A percentile compares a stretch with the other conserved stretches of the same genome.
These are phyloP conservation scores for Melospiza melodia DNA, from an alignment of 2,113 vertebrate genomes.

Conservation along the genomic window DNA sequence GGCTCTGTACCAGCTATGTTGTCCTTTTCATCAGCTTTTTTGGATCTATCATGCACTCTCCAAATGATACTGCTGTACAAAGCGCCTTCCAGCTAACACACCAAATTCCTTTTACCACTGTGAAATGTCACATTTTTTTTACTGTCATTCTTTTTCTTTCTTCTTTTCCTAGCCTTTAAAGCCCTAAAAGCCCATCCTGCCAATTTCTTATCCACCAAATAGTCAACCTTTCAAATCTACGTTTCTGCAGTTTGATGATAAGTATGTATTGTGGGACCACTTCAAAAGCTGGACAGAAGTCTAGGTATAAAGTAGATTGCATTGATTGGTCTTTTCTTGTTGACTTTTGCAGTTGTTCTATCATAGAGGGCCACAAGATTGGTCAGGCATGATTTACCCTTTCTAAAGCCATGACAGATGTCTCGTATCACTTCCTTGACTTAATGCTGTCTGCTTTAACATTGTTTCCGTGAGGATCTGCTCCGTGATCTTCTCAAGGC, in stretches of 20 bases:
- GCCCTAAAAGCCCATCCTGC: neutral
- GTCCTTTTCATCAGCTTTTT: neutral
- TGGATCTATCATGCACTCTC: neutral
- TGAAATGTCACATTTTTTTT: neutral
- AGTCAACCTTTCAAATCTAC: neutral
- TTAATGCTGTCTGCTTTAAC: neutral
- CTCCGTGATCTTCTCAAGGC: neutral
- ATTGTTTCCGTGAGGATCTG: rapidly evolving
- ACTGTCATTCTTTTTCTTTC: neutral
- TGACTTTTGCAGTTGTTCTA: neutral
- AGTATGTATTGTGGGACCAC: neutral
- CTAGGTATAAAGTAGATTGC: neutral
- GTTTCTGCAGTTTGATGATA: neutral
- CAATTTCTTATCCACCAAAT: neutral
- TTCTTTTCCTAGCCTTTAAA: neutral
- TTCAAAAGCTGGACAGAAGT: neutral
- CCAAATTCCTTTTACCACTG: neutral
- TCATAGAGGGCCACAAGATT: no score
- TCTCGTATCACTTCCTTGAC: neutral
- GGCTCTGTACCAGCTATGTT: neutral
- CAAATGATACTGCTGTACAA: neutral
- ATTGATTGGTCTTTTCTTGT: neutral
- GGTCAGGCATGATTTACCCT: rapidly evolving
- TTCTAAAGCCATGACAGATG: neutral
- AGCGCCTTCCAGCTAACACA: neutral